phyloP scores from a whole-genome alignment of 2,888 invertebrate genomes.

The Drosophila imparisetae region DNA sequence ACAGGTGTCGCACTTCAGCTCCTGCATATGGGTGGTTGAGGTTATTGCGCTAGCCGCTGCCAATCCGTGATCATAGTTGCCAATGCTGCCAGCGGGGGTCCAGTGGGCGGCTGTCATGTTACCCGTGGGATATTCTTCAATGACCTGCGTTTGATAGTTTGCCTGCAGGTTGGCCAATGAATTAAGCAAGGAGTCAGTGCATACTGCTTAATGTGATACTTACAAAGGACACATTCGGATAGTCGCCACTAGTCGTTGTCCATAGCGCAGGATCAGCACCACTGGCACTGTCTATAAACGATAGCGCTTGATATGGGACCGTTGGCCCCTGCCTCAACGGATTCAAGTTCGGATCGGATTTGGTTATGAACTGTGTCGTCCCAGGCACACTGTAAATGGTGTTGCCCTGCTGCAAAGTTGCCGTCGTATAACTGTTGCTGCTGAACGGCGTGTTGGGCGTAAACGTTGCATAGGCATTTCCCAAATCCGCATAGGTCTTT shows the following conservation, averaged over 20 bases:
- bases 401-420: conserved; percentile 69
- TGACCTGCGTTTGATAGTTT: conserved; percentile 82
- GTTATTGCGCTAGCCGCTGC: conserved; percentile 48
- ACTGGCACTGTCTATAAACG: conserved; percentile 77
- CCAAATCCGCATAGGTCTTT: conserved; percentile 84
- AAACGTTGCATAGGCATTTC: conserved; percentile 78
- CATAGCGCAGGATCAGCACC: conserved; percentile 76
- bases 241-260: conserved; percentile 73
- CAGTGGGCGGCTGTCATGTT: conserved; percentile 77
- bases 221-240: conserved; percentile 78
- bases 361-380: conserved; percentile 78
- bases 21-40: conserved; percentile 49
- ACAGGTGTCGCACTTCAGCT: conserved; percentile 81
- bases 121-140: conserved; percentile 80
- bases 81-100: conserved; percentile 54
- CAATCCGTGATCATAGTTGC: conserved; percentile 69
- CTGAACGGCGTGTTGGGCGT: conserved; percentile 69
- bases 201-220: conserved; percentile 51
- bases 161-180: conserved; percentile 55
- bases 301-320: conserved; percentile 75
- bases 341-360: conserved; percentile 83
- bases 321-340: conserved; percentile 77
- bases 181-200: conserved; percentile 8
- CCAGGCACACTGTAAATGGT: conserved; percentile 80
- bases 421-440: conserved; percentile 68